A percentile compares a stretch with the other conserved stretches of the same genome.
phyloP scores from a whole-genome alignment of 2,113 vertebrate genomes.

The Eclectus roratus region DNA sequence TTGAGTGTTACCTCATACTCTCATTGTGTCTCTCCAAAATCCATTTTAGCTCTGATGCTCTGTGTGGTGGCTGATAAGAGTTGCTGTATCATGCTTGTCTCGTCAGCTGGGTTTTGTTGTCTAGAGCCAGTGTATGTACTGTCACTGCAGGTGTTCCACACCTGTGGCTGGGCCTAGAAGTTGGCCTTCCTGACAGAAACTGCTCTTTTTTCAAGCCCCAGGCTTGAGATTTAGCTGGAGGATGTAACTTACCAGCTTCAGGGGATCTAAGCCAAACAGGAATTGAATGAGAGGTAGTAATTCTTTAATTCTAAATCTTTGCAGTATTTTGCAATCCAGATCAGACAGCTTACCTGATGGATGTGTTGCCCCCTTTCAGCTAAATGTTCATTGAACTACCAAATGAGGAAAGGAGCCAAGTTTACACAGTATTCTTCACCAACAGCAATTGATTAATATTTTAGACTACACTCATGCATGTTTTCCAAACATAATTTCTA shows the following conservation, averaged over 20 bases:
- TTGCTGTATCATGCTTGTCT: background rate
- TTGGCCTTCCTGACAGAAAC: background rate
- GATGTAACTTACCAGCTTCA: background rate
- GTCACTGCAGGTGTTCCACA: background rate
- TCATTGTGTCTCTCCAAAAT: background rate
- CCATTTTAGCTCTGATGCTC: background rate
- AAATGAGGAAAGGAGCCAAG: background rate
- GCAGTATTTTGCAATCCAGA: background rate
- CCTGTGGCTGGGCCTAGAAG: background rate
- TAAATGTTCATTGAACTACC: background rate
- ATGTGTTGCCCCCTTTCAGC: background rate
- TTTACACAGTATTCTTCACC: background rate
- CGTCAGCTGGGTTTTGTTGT: background rate
- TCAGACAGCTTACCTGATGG: background rate
- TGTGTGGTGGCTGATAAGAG: background rate
- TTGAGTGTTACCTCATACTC: background rate
- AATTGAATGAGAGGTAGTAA: background rate
- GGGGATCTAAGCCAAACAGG: background rate
- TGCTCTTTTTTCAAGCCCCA: background rate
- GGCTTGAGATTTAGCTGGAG: background rate
- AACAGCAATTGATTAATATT: background rate
- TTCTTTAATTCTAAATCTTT: background rate
- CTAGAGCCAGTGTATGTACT: background rate
- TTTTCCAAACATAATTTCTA: background rate
- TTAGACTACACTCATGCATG: background rate